phyloP scores from a whole-genome alignment of 2,113 vertebrate genomes.

The Callopanchax toddi region DNA sequence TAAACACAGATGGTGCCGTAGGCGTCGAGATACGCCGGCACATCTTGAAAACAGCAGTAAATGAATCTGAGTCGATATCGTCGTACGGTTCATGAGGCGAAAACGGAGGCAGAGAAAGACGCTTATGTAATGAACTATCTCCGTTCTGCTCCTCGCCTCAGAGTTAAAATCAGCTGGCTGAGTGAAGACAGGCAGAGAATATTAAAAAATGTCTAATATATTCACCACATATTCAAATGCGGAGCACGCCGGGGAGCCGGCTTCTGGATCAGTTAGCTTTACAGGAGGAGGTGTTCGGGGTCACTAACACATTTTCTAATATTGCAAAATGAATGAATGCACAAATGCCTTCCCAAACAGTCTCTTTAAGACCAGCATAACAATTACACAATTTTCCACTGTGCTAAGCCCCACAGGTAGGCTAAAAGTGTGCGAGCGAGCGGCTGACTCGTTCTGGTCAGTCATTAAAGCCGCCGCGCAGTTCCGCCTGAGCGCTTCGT shows the following conservation, averaged over 20 bases:
- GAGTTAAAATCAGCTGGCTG: slow-evolving; percentile 58
- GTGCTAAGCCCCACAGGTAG: slow-evolving; percentile 61
- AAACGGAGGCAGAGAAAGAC: slow-evolving; percentile 47
- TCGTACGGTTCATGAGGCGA: slow-evolving; percentile 39
- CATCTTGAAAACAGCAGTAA: slow-evolving; percentile 58
- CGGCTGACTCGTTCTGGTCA: slow-evolving; percentile 61
- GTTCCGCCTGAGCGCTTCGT: slow-evolving; percentile 48
- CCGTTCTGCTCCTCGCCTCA: slow-evolving; percentile 50
- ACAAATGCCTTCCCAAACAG: slow-evolving; percentile 62
- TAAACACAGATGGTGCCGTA: slow-evolving; percentile 24
- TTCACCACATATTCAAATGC: slow-evolving; percentile 74
- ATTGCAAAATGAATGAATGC: slow-evolving; percentile 63
- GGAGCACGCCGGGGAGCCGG: slow-evolving; percentile 47
- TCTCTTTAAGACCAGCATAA: slow-evolving; percentile 59
- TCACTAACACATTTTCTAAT: slow-evolving; percentile 76
- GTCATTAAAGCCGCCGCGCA: slow-evolving; percentile 66
- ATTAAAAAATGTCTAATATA: slow-evolving; percentile 80
- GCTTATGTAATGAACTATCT: slow-evolving; percentile 68
- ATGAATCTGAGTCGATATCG: slow-evolving; percentile 70
- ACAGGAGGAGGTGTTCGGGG: slow-evolving; percentile 57
- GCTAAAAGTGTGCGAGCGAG: slow-evolving; percentile 69
- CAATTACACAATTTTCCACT: slow-evolving; percentile 69
- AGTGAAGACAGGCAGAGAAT: slow-evolving; percentile 70
- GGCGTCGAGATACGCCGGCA: slow-evolving; percentile 34
- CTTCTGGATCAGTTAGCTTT: slow-evolving; percentile 80